These are phyloP conservation scores for Stichodactyla mertensii DNA, from an alignment of 64 coral and sea anemone species.

Conservation along the genomic window DNA sequence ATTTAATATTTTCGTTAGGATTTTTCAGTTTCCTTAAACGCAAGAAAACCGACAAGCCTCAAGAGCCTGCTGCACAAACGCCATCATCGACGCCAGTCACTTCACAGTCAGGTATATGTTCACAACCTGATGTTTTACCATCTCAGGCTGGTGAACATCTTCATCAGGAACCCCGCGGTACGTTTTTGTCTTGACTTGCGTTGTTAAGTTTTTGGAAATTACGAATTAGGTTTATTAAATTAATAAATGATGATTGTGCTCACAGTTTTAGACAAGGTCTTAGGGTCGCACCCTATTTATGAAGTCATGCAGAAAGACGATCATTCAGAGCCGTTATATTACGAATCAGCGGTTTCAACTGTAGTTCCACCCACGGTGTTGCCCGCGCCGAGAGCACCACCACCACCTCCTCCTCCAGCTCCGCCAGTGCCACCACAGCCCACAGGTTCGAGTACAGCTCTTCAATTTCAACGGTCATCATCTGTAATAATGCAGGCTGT, in stretches of 20 bases:
- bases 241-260: background rate
- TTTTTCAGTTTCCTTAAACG: slow-evolving; percentile 15
- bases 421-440: background rate
- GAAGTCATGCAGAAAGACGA: background rate
- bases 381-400: background rate
- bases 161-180: background rate
- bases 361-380: background rate
- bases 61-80: background rate
- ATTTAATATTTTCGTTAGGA: background rate
- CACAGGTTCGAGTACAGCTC: background rate
- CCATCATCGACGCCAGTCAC: background rate
- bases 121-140: background rate
- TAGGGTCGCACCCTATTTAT: too few species aligned
- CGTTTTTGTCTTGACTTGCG: background rate
- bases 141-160: background rate
- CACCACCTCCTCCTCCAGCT: background rate
- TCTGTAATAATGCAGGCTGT: background rate
- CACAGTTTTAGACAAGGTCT: background rate
- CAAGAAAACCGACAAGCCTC: background rate
- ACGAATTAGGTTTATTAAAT: background rate
- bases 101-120: background rate
- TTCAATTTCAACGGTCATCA: background rate
- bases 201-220: background rate
- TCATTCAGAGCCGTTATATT: background rate
- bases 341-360: background rate